A percentile compares a stretch with the other conserved stretches of the same genome.
Conservation (phyloP, 2,113 vertebrate species). For the Myxocyprinus asiaticus region DNA sequence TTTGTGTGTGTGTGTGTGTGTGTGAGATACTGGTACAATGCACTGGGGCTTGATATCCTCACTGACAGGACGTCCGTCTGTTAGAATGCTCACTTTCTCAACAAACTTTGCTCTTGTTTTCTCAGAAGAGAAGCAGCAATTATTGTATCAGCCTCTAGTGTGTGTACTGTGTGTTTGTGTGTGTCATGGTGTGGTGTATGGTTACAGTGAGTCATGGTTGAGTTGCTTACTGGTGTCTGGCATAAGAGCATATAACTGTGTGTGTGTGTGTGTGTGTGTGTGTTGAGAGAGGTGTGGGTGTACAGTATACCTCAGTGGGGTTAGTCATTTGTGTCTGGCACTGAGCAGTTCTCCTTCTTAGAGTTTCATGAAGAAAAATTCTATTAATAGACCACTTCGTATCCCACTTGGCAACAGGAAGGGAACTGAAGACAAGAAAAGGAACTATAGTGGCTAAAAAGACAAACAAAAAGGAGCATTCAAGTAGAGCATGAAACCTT, state of each 20-base stretch:
- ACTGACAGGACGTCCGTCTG: conserved; percentile 37
- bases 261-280: conserved; percentile 45
- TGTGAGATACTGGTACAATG: too few relatives aligned
- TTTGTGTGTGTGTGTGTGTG: too few relatives aligned
- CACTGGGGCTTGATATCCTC: too few relatives aligned
- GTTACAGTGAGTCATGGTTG: too few relatives aligned
- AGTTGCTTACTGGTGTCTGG: too few relatives aligned
- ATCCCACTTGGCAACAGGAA: conserved; percentile 80
- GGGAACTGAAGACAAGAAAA: conserved; percentile 71
- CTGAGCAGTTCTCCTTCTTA: conserved; percentile 62
- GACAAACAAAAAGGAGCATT: conserved; percentile 57
- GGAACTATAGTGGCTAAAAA: conserved; percentile 72
- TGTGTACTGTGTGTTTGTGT: conserved; percentile 31
- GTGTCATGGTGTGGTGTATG: conserved; percentile 58
- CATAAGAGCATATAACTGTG: conserved; percentile 29
- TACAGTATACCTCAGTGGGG: conserved; percentile 61
- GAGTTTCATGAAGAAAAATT: conserved; percentile 60
- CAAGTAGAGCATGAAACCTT: too few relatives aligned
- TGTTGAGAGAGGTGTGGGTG: conserved; percentile 19
- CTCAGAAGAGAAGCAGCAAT: conserved; percentile 64
- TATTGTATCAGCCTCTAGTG: too few relatives aligned
- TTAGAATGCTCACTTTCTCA: conserved; percentile 54
- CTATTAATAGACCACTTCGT: conserved; percentile 79
- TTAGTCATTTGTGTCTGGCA: conserved; percentile 67
- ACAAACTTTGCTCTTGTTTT: conserved; percentile 62